Conservation (phyloP, 2,797 vertebrate species). For the Pseudocheirus occidentalis region DNA sequence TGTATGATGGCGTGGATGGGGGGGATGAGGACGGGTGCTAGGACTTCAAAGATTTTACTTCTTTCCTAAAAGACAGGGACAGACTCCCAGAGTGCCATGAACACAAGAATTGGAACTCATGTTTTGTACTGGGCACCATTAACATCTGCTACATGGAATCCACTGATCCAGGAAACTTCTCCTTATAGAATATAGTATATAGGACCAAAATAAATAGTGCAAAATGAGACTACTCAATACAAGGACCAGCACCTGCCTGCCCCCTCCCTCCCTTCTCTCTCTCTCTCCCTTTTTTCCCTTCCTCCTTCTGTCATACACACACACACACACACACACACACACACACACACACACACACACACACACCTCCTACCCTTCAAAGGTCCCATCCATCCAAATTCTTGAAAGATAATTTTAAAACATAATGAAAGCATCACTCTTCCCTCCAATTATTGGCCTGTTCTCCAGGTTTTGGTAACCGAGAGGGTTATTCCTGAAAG, state of each 20-base stretch:
- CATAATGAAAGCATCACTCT: neutral
- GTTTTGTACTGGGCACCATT: neutral
- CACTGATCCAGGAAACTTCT: neutral
- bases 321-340: too few relatives aligned
- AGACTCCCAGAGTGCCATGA: neutral
- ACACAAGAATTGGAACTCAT: neutral
- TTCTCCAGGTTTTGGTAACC: neutral
- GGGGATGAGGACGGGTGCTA: neutral
- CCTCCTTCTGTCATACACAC: neutral
- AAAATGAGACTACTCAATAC: neutral
- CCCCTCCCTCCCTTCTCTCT: too few relatives aligned
- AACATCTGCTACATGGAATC: neutral
- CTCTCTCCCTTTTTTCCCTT: neutral
- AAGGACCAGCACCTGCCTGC: neutral
- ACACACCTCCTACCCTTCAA: neutral
- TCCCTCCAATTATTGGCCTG: fast-evolving
- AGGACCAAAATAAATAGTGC: neutral
- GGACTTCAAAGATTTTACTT: neutral
- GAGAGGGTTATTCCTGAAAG: neutral
- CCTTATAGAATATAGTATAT: neutral
- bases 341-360: neutral
- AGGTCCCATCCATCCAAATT: neutral
- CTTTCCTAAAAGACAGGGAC: neutral
- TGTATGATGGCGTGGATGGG: neutral
- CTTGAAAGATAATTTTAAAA: neutral